Percentiles rank a stretch among this genome's conserved stretches.
These are phyloP conservation scores for Paralvinella palmiformis DNA, from an alignment of 1,140 invertebrate species.

Conservation along the genomic window DNA sequence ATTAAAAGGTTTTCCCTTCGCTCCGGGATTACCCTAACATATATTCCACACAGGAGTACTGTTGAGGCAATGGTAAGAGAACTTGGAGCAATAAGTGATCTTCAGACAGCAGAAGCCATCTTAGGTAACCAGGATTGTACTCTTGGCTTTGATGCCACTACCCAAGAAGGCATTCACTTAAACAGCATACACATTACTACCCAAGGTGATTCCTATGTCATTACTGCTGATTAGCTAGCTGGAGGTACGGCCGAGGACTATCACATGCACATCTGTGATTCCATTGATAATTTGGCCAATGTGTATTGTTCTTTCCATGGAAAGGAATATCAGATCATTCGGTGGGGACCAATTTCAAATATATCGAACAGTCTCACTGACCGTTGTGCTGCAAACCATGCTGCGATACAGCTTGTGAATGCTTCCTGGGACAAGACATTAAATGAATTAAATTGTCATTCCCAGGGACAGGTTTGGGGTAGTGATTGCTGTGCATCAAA, in stretches of 20 bases:
- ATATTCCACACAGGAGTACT: neutral
- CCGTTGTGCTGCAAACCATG: neutral
- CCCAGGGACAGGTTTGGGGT: no score
- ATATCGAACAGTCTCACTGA: neutral
- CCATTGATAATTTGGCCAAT: no score
- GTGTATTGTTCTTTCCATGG: no score
- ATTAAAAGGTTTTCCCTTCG: no score
- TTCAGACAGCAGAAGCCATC: neutral
- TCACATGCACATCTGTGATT: neutral
- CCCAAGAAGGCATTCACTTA: neutral
- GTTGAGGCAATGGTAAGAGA: slow-evolving; percentile 4
- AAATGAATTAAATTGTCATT: no score
- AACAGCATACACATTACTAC: neutral
- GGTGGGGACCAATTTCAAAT: neutral
- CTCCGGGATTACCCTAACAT: neutral
- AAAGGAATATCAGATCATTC: no score
- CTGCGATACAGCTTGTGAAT: slow-evolving; percentile 1
- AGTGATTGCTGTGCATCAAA: neutral
- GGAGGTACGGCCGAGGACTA: neutral
- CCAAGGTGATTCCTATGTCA: neutral
- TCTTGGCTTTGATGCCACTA: slow-evolving; percentile 1
- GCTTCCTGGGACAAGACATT: neutral
- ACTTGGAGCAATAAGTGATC: neutral
- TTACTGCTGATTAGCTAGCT: neutral
- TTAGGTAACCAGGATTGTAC: neutral